Percentiles rank a stretch among this genome's conserved stretches.
phyloP scores from a whole-genome alignment of 2,797 vertebrate genomes.

The Chaenodraco wilsoni region DNA sequence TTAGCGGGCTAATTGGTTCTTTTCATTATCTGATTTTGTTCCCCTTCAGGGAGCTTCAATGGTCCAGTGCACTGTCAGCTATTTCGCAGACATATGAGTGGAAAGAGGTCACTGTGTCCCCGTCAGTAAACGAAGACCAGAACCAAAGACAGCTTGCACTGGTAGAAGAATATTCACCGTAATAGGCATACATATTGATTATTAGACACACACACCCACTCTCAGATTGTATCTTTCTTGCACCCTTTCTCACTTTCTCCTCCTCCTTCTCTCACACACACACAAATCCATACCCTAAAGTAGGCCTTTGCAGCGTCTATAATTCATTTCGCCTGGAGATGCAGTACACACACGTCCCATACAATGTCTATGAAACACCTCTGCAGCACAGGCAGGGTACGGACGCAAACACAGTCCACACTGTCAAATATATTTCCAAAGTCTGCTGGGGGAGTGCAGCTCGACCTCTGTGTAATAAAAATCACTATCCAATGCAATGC shows the following conservation, averaged over 20 bases:
- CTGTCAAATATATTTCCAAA: conserved; percentile 43
- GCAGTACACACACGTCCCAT: conserved; percentile 13
- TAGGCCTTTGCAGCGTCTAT: conserved; percentile 21
- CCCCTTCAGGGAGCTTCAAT: conserved; percentile 16
- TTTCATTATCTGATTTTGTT: conserved; percentile 53
- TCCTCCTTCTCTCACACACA: conserved; percentile 10
- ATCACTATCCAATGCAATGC: conserved; percentile 58
- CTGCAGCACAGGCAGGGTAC: conserved; percentile 13
- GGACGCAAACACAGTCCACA: conserved; percentile 32
- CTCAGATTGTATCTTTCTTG: conserved; percentile 11
- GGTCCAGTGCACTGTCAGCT: conserved; percentile 45
- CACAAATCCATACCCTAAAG: conserved; percentile 23
- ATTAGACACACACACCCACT: not conserved
- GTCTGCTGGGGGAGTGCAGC: conserved; percentile 50
- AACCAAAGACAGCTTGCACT: conserved; percentile 15
- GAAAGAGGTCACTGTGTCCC: conserved; percentile 50
- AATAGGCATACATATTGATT: conserved; percentile 7
- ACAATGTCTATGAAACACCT: conserved; percentile 46
- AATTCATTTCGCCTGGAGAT: conserved; percentile 33
- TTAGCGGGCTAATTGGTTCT: conserved; percentile 47
- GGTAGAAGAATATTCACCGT: conserved; percentile 26
- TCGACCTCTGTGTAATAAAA: conserved; percentile 49
- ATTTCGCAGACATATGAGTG: conserved; percentile 38
- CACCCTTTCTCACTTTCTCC: not conserved
- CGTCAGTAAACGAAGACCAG: conserved; percentile 7